Base-by-base conservation (phyloP, 2,113 vertebrate species). In the Tragulus kanchil region DNA sequence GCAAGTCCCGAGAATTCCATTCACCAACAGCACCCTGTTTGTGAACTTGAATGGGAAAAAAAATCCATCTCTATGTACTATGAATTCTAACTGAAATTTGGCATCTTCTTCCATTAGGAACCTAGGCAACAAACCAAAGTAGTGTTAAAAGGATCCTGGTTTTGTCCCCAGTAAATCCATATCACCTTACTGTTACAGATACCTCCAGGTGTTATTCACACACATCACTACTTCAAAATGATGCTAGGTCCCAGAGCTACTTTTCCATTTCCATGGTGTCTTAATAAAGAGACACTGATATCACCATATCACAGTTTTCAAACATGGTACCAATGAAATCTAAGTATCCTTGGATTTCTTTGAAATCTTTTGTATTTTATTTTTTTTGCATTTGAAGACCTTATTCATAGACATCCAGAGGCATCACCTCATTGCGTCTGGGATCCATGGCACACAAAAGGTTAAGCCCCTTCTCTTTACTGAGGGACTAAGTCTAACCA, bases 31-130 rank as follows among this genome's bases (percentile, higher is more conserved):
- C 17, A 26, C 3, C 59, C 3, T 23, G 25, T 45, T 81, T 77
- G 26, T 65, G 48, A 83, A 36, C 52, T n/a, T 48, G 25, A 69
- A 13, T 82, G 42, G 36, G n/a, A 0, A 4, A 52, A 58, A 59
- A 36, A 23, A 26, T 79, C 3, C 14, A 6, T 62, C 31, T 94
- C 62, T 71, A 52, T 17, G 8, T 31, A 21, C 16, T 11, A 6
- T 83, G 78, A 94, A 71, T 78, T 86, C 54, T 82, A 42, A 73
- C 16, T 79, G 62, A 17, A 87, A 56, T 67, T 85, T 67, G 42
- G 11, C 58, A 83, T 94, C 82, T 93, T 86, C 58, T 96, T 93
- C 45, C 56, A 6, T 86, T 75, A 81, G 19, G 61, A 86, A 36
- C 28, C 8, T 15, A 58, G 56, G 91, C 21, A 78, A n/a, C 64